phyloP scores from a whole-genome alignment of 2,888 invertebrate species.

The Stenolophus ochropezus region DNA sequence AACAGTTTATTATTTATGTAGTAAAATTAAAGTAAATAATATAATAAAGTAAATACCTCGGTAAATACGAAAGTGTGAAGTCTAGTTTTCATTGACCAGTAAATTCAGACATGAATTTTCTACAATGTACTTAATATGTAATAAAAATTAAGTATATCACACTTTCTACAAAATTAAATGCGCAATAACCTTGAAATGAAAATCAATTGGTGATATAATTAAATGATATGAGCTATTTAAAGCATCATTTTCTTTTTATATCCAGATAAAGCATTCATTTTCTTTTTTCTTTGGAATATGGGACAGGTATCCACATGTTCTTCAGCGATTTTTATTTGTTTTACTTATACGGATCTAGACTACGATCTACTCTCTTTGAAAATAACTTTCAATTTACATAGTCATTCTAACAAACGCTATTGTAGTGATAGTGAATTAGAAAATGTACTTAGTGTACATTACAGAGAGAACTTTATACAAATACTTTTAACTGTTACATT shows the following conservation, averaged over 20 bases:
- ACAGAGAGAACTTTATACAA: too few relatives aligned
- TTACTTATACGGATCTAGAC: not conserved
- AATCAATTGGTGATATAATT: not conserved
- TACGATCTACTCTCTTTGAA: not conserved
- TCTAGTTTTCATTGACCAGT: not conserved
- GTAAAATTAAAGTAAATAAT: not conserved
- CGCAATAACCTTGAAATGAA: not conserved
- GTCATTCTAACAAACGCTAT: too few relatives aligned
- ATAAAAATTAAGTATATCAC: not conserved
- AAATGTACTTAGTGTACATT: too few relatives aligned
- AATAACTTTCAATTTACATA: not conserved
- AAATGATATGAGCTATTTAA: not conserved
- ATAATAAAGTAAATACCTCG: too few relatives aligned
- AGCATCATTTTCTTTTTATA: too few relatives aligned
- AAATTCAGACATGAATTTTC: not conserved
- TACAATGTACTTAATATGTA: not conserved
- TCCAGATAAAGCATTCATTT: too few relatives aligned
- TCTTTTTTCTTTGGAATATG: not conserved
- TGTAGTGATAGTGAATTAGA: too few relatives aligned
- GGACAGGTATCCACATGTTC: not conserved
- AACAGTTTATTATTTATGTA: not conserved
- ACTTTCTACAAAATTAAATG: not conserved
- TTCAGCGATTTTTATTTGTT: not conserved
- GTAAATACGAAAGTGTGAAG: not conserved
- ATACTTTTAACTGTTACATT: too few relatives aligned